Evolutionary conservation across 2,797 vertebrate genomes (phyloP), one percentile per base, ranked within the genome.

Genomic region (Sebastes ruberrimus): DNA sequence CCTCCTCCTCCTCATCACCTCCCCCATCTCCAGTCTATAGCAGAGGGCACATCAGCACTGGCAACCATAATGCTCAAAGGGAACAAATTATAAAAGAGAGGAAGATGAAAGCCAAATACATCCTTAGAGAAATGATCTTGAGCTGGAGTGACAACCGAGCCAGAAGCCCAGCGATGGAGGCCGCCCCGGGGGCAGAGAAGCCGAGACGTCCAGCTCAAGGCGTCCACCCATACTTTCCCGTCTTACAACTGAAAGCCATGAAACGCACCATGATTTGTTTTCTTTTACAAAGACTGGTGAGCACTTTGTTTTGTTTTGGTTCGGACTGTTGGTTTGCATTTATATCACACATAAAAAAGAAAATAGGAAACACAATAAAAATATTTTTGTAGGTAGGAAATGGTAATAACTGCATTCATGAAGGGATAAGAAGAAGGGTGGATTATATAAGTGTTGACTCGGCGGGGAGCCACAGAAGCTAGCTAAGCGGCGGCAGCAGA

Each of bases 201-300:
- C 83, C 49, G 66, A 78, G 88, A 84, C 56, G 32, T 81, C 83
- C 70, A 74, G 84, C 90, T 88, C 84, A 59, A 86, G 82, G 88
- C 85, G 57, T 84, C 89, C 67, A 85, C 90, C 62, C 78, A 87
- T 90, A 93, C 86, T 93, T 95, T 95, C 89, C 93, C 92, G 86
- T 95, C 90, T 93, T 92, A 90, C 91, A 95, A 94, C 88, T 94
- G 92, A 95, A 96, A 96, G 95, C 96, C 95, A 96, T 96, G 95
- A 94, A 95, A 95, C 60, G 62, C 88, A 94, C 94, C 89, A 92
- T 93, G 86, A 93, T 94, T 94, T 93, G 78, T 88, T 92, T 92
- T 90, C 65, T 92, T 92, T 93, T 88, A 87, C 91, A 94, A 92
- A 90, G 78, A 92, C 89, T 90, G 90, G 89, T 92, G 90, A 88